Base-by-base conservation (phyloP, 2,797 vertebrate species). In the Gadopsis marmoratus region DNA sequence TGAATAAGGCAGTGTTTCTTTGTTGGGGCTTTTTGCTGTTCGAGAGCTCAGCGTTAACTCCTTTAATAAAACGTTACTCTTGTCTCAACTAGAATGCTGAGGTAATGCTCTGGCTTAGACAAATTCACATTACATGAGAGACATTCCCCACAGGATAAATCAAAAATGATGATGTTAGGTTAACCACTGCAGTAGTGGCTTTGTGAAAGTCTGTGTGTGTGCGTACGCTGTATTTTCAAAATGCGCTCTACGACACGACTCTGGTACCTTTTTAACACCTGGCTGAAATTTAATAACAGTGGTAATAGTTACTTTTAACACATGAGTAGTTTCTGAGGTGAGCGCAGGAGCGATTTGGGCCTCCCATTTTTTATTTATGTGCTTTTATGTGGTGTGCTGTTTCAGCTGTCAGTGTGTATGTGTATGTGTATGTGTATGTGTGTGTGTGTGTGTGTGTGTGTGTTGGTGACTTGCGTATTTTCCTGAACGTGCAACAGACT, bases 1-100 rank as follows among this genome's bases (percentile, higher is more conserved):
- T 93, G 90, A 95, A 94, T 93, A 76, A 90, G 86, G 75, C 90
- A 90, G 90, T 90, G 92, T 93, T 92, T 92, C 87, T 92, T 92
- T 91, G 76, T 90, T 77, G 69, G 83, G 75, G 29, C 59, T 65
- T 82, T 87, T 77, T 86, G 80, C 83, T 77, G 76, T 86, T 90
- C 3, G 73, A 91, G 85, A 76, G 81, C 79, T 86, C 70, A 80
- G 85, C 85, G 92, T 90, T 93, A 91, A 26, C 26, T 26, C 26
- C 26, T 26, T 26, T 26, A 26, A 26, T 26, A 26, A 94, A 94
- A 91, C 82, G 77, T 93, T 89, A 85, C 81, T 92, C 88, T 85
- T 94, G 91, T 93, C 92, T 89, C 81, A 84, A 93, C 89, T 91
- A 79, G 90, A 92, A 92, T 61, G 81, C 79, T 93, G 92, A 93